Evolutionary conservation across 92 coral and sea anemone genomes (phyloP).

Genomic region (Isaurus tuberculatus): DNA sequence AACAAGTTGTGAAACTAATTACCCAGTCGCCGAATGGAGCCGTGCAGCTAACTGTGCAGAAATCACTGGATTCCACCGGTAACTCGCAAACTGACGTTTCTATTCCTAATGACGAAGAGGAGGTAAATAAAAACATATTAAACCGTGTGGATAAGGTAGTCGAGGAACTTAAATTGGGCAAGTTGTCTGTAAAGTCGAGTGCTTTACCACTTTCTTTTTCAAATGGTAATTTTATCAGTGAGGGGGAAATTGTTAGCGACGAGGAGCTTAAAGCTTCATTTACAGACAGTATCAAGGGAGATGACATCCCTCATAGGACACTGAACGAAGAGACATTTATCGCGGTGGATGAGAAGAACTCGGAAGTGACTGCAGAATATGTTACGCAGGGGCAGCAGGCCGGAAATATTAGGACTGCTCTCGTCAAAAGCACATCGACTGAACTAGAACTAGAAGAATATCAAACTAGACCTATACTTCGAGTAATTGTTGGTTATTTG

Average conservation of each 20-base stretch:
- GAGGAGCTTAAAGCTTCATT: slow-evolving; percentile 92
- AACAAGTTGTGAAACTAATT: slow-evolving; percentile 89
- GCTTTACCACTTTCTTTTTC: slow-evolving; percentile 52
- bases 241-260: slow-evolving; percentile 88
- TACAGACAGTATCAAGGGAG: slow-evolving; percentile 71
- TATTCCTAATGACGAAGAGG: slow-evolving; percentile 63
- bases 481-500: slow-evolving; percentile 88
- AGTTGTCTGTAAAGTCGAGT: slow-evolving; percentile 65
- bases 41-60: slow-evolving; percentile 79
- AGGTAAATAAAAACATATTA: slow-evolving; percentile 67
- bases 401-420: slow-evolving; percentile 64
- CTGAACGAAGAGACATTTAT: slow-evolving; percentile 59
- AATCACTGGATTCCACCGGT: slow-evolving; percentile 49
- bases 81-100: slow-evolving; percentile 47
- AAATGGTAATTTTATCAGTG: slow-evolving; percentile 69
- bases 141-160: slow-evolving; percentile 93
- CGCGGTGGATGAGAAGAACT: slow-evolving; percentile 64
- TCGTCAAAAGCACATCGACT: slow-evolving; percentile 40
- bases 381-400: slow-evolving; percentile 43
- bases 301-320: slow-evolving; percentile 64
- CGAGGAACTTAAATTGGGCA: slow-evolving; percentile 88
- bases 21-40: slow-evolving; percentile 81
- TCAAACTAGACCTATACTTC: slow-evolving; percentile 57
- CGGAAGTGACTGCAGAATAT: slow-evolving; percentile 36
- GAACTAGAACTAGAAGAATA: slow-evolving; percentile 17